These are phyloP conservation scores for Phycodurus eques DNA, from an alignment of 2,113 vertebrate species.

Conservation along the genomic window DNA sequence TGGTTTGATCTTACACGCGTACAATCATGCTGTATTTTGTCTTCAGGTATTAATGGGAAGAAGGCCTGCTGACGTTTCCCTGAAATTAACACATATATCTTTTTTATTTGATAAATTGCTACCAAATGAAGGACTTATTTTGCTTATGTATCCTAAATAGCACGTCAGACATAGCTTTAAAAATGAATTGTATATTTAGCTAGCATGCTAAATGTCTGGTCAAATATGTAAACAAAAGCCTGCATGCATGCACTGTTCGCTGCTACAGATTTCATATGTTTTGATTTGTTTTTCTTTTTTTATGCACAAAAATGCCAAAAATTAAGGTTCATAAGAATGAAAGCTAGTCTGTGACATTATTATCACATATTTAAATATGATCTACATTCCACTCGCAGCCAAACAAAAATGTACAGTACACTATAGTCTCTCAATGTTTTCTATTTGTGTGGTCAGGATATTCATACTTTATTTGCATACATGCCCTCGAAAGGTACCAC, in stretches of 20 bases:
- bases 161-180: constrained; percentile 48
- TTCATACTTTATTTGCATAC: constrained; percentile 34
- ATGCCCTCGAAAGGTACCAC: constrained; percentile 41
- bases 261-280: constrained; percentile 43
- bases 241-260: constrained; percentile 60
- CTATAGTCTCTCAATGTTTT: constrained; percentile 24
- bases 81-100: constrained; percentile 56
- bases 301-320: constrained; percentile 61
- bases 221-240: constrained; percentile 36
- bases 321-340: constrained; percentile 39
- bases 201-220: constrained; percentile 51
- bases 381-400: constrained; percentile 42
- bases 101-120: constrained; percentile 67
- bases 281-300: constrained; percentile 54
- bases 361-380: constrained; percentile 8
- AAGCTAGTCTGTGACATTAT: constrained; percentile 14
- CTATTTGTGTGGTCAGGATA: constrained; percentile 8
- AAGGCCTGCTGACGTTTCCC: constrained; percentile 18
- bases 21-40: constrained; percentile 24
- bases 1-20: not conserved
- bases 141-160: constrained; percentile 67
- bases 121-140: constrained; percentile 66
- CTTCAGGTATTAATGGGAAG: constrained; percentile 62
- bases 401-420: constrained; percentile 16
- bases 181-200: constrained; percentile 44